Evolutionary conservation across 1,140 invertebrate genomes (phyloP).

Genomic region (Eumeta japonica): DNA sequence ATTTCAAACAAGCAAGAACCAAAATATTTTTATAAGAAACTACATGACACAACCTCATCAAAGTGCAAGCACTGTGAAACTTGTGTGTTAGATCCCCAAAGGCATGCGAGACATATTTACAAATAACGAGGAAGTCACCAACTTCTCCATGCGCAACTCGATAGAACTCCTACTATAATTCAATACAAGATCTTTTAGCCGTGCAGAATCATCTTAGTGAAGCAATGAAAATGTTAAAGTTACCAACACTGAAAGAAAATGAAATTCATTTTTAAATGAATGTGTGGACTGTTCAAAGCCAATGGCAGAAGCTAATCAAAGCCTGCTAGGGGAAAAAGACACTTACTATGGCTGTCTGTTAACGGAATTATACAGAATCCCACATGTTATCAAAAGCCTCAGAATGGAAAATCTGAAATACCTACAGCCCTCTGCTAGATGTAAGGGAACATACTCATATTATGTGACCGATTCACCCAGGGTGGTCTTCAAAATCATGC

Average conservation of each 20-base stretch:
- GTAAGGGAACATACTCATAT: slow-evolving; percentile 16
- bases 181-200: too few species aligned
- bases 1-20: slow-evolving; percentile 13
- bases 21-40: slow-evolving; percentile 20
- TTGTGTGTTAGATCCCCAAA: slow-evolving; percentile 20
- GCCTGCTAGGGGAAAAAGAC: too few species aligned
- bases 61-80: slow-evolving; percentile 21
- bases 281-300: too few species aligned
- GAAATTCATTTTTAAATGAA: slow-evolving; percentile 15
- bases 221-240: slow-evolving; percentile 11
- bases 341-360: slow-evolving; percentile 15
- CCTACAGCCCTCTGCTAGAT: too few species aligned
- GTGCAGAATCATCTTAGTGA: slow-evolving; percentile 11
- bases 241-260: slow-evolving; percentile 12
- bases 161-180: too few species aligned
- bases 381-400: slow-evolving; percentile 15
- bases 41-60: slow-evolving; percentile 17
- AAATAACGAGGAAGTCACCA: slow-evolving; percentile 17
- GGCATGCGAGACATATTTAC: too few species aligned
- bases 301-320: slow-evolving; percentile 11
- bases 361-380: slow-evolving; percentile 15
- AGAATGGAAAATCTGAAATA: too few species aligned
- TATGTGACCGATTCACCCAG: too few species aligned
- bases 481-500: too few species aligned
- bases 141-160: slow-evolving; percentile 17